Conservation (phyloP, 2,888 invertebrate species). For the Cheilosia pagana region DNA sequence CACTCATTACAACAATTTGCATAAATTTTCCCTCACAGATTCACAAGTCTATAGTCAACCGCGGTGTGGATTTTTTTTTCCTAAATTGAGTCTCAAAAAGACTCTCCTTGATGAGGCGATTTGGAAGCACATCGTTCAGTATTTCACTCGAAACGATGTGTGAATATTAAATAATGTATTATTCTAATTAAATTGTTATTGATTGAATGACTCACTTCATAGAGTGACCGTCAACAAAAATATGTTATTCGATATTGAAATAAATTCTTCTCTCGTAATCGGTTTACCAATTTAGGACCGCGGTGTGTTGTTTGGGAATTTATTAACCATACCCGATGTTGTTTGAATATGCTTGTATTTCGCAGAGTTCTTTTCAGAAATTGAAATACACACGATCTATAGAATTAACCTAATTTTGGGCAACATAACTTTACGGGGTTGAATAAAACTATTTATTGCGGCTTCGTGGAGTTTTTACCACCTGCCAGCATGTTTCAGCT, state of each 20-base stretch:
- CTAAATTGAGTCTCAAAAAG: not conserved
- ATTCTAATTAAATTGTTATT: constrained; percentile 68
- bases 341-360: constrained; percentile 6
- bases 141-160: constrained; percentile 59
- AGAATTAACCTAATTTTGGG: constrained; percentile 16
- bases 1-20: constrained; percentile 58
- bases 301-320: not conserved
- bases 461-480: constrained; percentile 28
- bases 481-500: constrained; percentile 51
- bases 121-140: constrained; percentile 50
- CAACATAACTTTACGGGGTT: constrained; percentile 1
- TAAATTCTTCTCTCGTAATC: constrained; percentile 27
- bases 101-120: constrained; percentile 49
- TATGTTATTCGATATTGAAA: constrained; percentile 41
- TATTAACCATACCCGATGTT: constrained; percentile 19
- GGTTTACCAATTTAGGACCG: constrained; percentile 19
- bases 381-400: constrained; percentile 10
- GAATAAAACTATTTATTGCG: constrained; percentile 13
- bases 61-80: constrained; percentile 4
- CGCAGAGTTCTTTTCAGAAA: constrained; percentile 1
- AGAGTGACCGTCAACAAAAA: constrained; percentile 45
- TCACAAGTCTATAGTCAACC: constrained; percentile 10
- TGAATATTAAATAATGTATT: constrained; percentile 60
- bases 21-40: constrained; percentile 55
- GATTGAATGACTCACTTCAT: constrained; percentile 23